These are phyloP conservation scores for Natator depressus DNA, from an alignment of 2,113 vertebrate species.

Conservation along the genomic window DNA sequence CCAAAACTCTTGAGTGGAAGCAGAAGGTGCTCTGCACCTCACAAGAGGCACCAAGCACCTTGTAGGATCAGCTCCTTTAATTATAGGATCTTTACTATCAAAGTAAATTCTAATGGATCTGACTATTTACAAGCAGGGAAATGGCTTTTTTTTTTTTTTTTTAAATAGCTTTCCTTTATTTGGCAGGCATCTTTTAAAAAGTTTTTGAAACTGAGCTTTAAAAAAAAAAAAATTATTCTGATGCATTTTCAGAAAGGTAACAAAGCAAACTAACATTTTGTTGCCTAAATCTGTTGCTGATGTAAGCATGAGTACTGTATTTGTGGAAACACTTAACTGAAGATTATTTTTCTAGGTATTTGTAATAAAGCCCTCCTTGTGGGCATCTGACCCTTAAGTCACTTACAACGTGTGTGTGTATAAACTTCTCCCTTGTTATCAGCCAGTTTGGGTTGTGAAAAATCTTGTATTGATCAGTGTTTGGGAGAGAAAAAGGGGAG, in stretches of 20 bases:
- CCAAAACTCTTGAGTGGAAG: neutral
- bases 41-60: neutral
- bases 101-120: too few species aligned
- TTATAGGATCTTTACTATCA: neutral
- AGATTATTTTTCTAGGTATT: neutral
- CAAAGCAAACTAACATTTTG: neutral
- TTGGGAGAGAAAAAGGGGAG: neutral
- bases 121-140: neutral
- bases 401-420: neutral
- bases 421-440: neutral
- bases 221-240: neutral
- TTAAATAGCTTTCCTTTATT: neutral
- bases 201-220: neutral
- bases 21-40: neutral
- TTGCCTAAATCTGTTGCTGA: neutral
- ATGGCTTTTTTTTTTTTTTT: neutral
- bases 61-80: neutral
- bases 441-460: neutral
- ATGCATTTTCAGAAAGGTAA: neutral
- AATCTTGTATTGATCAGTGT: neutral
- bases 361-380: neutral
- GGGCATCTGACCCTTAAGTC: neutral
- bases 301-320: neutral
- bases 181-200: neutral
- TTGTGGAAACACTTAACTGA: neutral